These are phyloP conservation scores for Cylloceria caligata DNA, from an alignment of 2,888 invertebrate species.

Conservation along the genomic window DNA sequence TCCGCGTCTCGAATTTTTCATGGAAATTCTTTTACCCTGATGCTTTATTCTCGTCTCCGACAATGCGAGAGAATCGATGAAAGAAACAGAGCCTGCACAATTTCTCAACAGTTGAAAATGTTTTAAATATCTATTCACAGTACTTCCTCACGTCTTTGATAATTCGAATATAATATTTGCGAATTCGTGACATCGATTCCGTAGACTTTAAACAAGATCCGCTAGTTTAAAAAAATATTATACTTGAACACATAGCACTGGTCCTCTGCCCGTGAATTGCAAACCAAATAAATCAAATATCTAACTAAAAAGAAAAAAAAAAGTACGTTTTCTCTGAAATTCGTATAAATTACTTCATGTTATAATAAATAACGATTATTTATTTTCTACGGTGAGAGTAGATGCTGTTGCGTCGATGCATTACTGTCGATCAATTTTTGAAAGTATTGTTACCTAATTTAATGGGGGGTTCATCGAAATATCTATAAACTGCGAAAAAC, in stretches of 20 bases:
- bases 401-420: too few relatives aligned
- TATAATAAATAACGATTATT: too few relatives aligned
- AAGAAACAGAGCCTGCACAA: not conserved
- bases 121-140: not conserved
- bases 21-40: conserved; percentile 23
- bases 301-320: too few relatives aligned
- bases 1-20: conserved; percentile 42
- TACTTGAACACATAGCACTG: not conserved
- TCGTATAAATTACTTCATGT: too few relatives aligned
- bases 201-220: not conserved
- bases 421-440: too few relatives aligned
- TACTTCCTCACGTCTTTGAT: not conserved
- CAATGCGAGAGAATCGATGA: conserved; percentile 1
- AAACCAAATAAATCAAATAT: too few relatives aligned
- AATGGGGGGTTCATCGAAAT: too few relatives aligned
- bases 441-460: too few relatives aligned
- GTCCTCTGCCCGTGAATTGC: too few relatives aligned
- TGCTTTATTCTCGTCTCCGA: conserved; percentile 8
- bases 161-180: conserved; percentile 11
- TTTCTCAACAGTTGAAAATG: conserved; percentile 1
- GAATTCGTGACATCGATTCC: not conserved
- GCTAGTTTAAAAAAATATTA: not conserved
- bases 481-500: too few relatives aligned
- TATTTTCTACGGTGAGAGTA: too few relatives aligned
- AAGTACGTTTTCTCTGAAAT: too few relatives aligned